Evolutionary conservation across 2,888 invertebrate genomes (phyloP).

Genomic region (Pandemis heparana): DNA sequence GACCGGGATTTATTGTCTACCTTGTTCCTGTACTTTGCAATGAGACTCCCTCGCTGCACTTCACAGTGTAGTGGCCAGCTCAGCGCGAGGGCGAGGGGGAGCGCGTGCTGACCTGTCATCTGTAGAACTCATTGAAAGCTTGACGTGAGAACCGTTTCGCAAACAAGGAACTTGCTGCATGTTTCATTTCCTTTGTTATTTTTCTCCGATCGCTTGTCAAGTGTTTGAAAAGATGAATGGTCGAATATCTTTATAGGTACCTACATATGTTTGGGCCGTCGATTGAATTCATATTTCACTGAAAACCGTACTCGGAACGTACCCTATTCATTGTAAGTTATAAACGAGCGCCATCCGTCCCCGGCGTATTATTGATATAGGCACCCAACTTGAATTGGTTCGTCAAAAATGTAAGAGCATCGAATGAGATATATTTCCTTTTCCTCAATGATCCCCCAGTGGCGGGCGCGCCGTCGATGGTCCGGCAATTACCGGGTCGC

Average conservation of each 20-base stretch:
- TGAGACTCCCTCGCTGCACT: too few species aligned
- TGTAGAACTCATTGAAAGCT: not conserved
- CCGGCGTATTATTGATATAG: slow-evolving; percentile 6
- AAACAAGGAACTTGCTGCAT: not conserved
- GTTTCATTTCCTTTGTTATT: not conserved
- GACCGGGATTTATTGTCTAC: not conserved
- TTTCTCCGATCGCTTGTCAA: not conserved
- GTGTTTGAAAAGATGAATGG: not conserved
- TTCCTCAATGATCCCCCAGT: not conserved
- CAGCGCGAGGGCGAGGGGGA: not conserved
- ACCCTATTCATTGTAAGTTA: slow-evolving; percentile 3
- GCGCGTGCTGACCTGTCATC: not conserved
- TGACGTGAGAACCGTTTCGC: not conserved
- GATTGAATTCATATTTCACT: not conserved
- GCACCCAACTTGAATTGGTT: not conserved
- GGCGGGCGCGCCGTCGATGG: not conserved
- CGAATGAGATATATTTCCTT: slow-evolving; percentile 7
- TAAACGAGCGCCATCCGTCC: not conserved
- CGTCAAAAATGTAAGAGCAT: slow-evolving; percentile 10
- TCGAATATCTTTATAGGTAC: not conserved
- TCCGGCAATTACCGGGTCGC: not conserved
- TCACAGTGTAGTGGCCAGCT: not conserved
- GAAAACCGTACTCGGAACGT: not conserved
- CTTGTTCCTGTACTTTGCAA: not conserved
- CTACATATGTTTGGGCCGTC: not conserved